A percentile compares a stretch with the other conserved stretches of the same genome.
Conservation (phyloP, 2,888 invertebrate species). For the Ochropleura plecta region DNA sequence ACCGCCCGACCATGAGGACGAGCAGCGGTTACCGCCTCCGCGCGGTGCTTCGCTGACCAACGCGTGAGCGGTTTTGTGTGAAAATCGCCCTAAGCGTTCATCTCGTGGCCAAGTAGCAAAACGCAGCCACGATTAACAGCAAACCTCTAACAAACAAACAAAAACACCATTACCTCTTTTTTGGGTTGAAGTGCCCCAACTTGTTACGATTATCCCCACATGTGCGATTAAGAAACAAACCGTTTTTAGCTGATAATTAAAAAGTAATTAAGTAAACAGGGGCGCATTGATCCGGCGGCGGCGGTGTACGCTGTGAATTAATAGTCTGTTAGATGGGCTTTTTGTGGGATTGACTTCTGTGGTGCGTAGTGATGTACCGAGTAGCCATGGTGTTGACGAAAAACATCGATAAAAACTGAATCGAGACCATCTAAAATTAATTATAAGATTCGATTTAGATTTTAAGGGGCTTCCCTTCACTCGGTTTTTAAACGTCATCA, state of each 20-base stretch:
- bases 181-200: background rate
- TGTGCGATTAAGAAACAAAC: slow-evolving; percentile 38
- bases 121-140: background rate
- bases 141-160: slow-evolving; percentile 5
- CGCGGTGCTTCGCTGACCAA: too few relatives aligned
- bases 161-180: slow-evolving; percentile 9
- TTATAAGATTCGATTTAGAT: too few relatives aligned
- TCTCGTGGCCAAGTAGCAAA: background rate
- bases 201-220: slow-evolving; percentile 32
- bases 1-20: background rate
- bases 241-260: slow-evolving; percentile 57
- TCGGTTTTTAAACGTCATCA: background rate
- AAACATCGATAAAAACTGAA: too few relatives aligned
- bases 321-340: slow-evolving; percentile 54
- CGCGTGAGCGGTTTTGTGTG: background rate
- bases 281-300: slow-evolving; percentile 38
- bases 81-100: background rate
- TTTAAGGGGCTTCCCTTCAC: background rate
- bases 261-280: slow-evolving; percentile 60
- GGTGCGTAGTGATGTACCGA: slow-evolving; percentile 37
- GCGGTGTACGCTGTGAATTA: slow-evolving; percentile 52
- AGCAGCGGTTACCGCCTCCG: background rate
- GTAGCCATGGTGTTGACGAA: background rate
- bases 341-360: slow-evolving; percentile 58
- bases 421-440: too few relatives aligned